Evolutionary conservation across 2,113 vertebrate species (phyloP), one percentile per base, ranked within the genome.

Genomic region (Capricornis sumatraensis): DNA sequence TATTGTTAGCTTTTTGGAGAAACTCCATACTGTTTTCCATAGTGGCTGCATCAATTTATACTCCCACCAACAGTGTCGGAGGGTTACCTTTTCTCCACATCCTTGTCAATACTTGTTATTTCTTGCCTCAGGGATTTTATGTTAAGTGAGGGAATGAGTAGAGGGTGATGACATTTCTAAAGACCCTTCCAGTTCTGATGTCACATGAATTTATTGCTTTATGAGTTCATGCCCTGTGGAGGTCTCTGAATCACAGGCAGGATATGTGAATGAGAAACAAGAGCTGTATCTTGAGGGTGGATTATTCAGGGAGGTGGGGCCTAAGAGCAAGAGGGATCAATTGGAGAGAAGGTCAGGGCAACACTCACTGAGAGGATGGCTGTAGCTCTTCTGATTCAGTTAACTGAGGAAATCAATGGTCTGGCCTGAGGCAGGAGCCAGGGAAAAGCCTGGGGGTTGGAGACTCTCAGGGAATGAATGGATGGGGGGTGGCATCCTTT

Each of bases 371-470:
- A 47, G 87, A 67, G 28, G 52, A 74, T 27, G 78, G 40, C 43
- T 89, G 6, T 83, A 30, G 74, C 30, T 78, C 84, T 81, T 40
- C 16, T 28, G 94, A 95, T 94, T 86, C 87, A 89, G 79, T 95
- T 97, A 95, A 97, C 81, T 71, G 96, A 96, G 94, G 93, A 94
- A 97, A 97, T 83, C 1, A 17, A 91, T 95, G 94, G 86, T 4
- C 87, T 79, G 93, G 79, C 94, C 0, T 0, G 87, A 94, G 62
- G 95, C 76, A 11, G 45, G 71, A 45, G 62, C 91, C 17, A 4
- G 28, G 30, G 88, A 33, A 88, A 95, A 87, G 87, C 90, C 71
- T 88, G 36, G 2, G 81, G 71, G 58, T 27, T 94, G 58, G 91
- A 78, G 3, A 43, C 91, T 96, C 58, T 83, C 36, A 13, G 81